These are phyloP conservation scores for Riparia riparia DNA, from an alignment of 2,113 vertebrate species.

Conservation along the genomic window DNA sequence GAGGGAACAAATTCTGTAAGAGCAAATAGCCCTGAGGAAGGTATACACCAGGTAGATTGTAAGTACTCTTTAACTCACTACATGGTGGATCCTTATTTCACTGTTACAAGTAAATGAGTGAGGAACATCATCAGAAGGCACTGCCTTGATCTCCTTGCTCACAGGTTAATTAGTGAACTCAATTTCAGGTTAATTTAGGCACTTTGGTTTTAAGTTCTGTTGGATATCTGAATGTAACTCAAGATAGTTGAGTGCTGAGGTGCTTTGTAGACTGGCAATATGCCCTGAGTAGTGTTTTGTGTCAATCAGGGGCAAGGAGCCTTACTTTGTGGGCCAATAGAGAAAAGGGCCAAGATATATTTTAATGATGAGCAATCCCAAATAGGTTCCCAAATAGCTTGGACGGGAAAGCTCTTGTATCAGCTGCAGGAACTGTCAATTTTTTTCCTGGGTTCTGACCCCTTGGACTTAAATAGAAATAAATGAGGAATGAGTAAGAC, in stretches of 20 bases:
- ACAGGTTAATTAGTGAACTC: background rate
- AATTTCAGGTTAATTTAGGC: background rate
- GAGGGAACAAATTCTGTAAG: background rate
- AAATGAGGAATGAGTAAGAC: constrained; percentile 55
- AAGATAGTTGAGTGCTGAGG: background rate
- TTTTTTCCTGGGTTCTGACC: constrained; percentile 42
- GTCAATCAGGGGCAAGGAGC: background rate
- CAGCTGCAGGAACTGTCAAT: constrained; percentile 52
- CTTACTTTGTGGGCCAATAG: background rate
- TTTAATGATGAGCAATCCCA: constrained; percentile 23
- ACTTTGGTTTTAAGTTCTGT: background rate
- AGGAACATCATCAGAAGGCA: background rate
- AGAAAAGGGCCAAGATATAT: constrained; percentile 18
- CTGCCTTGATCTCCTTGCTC: background rate
- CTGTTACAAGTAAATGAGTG: background rate
- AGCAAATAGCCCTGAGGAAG: background rate
- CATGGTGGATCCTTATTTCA: background rate
- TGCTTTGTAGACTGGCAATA: background rate
- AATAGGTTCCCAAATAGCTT: constrained; percentile 34
- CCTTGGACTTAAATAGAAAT: constrained; percentile 58
- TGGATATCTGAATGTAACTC: background rate
- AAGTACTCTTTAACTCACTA: background rate
- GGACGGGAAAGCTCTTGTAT: constrained; percentile 44
- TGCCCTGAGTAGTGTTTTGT: constrained; percentile 8
- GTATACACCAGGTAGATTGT: background rate